Evolutionary conservation across 2,888 invertebrate genomes (phyloP).

Genomic region (Phaonia tiefii): DNA sequence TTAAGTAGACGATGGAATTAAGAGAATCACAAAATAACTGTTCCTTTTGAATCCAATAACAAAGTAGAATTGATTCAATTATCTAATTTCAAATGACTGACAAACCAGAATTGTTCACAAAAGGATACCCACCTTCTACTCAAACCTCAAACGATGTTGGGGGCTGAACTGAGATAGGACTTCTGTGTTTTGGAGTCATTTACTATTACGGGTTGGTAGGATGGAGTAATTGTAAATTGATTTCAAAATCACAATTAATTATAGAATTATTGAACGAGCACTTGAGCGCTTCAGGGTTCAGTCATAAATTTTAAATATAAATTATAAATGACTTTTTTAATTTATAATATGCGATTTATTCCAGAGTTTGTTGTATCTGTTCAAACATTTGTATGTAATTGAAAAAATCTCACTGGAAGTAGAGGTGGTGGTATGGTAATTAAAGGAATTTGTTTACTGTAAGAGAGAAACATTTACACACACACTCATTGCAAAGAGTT

Average conservation of each 20-base stretch:
- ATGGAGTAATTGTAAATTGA: constrained; percentile 53
- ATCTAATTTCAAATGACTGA: constrained; percentile 26
- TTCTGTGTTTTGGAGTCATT: too few species aligned
- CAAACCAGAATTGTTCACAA: background rate
- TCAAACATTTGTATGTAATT: constrained; percentile 8
- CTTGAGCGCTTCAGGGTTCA: constrained; percentile 51
- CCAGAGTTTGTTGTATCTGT: too few species aligned
- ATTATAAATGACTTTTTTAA: constrained; percentile 56
- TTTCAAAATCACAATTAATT: constrained; percentile 64
- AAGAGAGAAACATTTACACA: too few species aligned
- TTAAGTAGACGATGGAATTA: constrained; percentile 41
- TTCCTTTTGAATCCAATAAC: constrained; percentile 22
- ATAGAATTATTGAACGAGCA: constrained; percentile 51
- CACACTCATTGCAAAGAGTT: too few species aligned
- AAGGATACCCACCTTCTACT: too few species aligned
- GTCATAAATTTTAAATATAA: constrained; percentile 55
- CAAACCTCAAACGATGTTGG: too few species aligned
- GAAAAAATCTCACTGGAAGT: background rate
- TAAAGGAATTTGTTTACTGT: too few species aligned
- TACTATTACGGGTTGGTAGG: background rate
- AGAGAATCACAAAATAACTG: background rate
- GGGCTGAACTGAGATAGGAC: too few species aligned
- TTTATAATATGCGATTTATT: constrained; percentile 10
- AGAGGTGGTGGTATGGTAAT: constrained; percentile 3
- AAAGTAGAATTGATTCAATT: constrained; percentile 34